A percentile compares a stretch with the other conserved stretches of the same genome.
Conservation (phyloP, 23 tunicate species). For the Ciona savignyi region DNA sequence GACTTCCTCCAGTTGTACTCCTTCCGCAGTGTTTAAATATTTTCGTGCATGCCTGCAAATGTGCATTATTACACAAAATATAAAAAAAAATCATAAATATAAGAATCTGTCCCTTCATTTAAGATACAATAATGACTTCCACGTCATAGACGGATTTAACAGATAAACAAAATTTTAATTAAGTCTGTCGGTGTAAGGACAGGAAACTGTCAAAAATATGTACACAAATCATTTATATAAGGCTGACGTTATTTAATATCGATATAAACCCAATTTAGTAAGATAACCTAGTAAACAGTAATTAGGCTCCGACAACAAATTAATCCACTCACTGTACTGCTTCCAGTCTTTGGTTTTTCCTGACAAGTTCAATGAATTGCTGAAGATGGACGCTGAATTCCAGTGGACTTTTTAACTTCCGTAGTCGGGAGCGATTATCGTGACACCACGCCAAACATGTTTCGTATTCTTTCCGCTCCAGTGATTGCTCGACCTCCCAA, state of each 20-base stretch:
- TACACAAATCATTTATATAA: too few species aligned
- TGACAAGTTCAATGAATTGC: slow-evolving; percentile 84
- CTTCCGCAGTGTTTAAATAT: slow-evolving; percentile 45
- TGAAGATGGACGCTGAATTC: slow-evolving; percentile 78
- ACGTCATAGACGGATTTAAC: too few species aligned
- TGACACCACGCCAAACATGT: slow-evolving; percentile 76
- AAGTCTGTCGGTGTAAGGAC: too few species aligned
- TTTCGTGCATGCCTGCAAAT: slow-evolving; percentile 80
- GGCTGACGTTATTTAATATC: too few species aligned
- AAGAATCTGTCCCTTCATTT: too few species aligned
- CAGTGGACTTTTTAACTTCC: slow-evolving; percentile 63
- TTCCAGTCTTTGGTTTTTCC: slow-evolving; percentile 55
- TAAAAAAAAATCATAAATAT: background rate
- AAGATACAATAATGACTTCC: too few species aligned
- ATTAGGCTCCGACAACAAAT: too few species aligned
- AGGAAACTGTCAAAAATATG: too few species aligned
- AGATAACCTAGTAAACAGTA: too few species aligned
- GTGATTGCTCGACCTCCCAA: slow-evolving; percentile 78
- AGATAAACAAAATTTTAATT: too few species aligned
- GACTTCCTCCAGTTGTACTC: slow-evolving; percentile 58
- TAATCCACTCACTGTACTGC: slow-evolving; percentile 73
- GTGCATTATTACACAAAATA: background rate
- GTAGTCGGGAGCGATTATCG: slow-evolving; percentile 79
- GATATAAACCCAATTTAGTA: too few species aligned
- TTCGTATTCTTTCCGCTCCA: slow-evolving; percentile 47